Evolutionary conservation across 2,797 vertebrate species (phyloP), one percentile per base, ranked within the genome.

Genomic region (Masticophis lateralis): DNA sequence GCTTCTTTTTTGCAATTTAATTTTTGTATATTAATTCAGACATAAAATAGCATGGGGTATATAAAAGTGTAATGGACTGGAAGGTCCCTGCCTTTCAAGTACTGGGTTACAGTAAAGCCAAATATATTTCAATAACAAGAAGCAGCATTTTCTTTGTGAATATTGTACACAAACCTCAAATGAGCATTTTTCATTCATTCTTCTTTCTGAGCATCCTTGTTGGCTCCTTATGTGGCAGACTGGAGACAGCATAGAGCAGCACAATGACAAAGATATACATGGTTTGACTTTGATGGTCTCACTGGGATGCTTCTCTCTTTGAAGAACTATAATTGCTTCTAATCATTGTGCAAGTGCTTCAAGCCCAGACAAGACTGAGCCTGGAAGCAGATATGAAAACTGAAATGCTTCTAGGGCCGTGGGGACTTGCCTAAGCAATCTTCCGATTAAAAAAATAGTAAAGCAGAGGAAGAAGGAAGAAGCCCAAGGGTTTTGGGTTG

Each of bases 271-370:
- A 97, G 95, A 97, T 94, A 95, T 69, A 97, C 96, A 95, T 97
- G 95, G 96, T 94, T 97, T 97, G 96, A 97, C 97, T 97, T 97
- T 94, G 90, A 87, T 61, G 95, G 95, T 97, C 98, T 98, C 97
- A 56, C 92, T 95, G 97, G 98, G 96, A 97, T 95, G 93, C 94
- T 96, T 96, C 96, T 98, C 97, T 94, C 97, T 97, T 97, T 97
- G 97, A 98, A 95, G 96, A 96, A 92, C 94, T 95, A 63, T 98
- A 98, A 98, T 98, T 97, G 97, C 97, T 97, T 98, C 97, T 98
- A 97, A 98, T 98, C 96, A 96, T 95, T 97, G 97, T 96, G 97
- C 96, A 96, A 94, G 96, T 97, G 88, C 57, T 93, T 97, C 95
- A 95, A 96, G 96, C 94, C 95, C 93, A 59, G 89, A 94, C 96